Evolutionary conservation across 2,888 invertebrate genomes (phyloP).

Genomic region (Ditula angustiorana): DNA sequence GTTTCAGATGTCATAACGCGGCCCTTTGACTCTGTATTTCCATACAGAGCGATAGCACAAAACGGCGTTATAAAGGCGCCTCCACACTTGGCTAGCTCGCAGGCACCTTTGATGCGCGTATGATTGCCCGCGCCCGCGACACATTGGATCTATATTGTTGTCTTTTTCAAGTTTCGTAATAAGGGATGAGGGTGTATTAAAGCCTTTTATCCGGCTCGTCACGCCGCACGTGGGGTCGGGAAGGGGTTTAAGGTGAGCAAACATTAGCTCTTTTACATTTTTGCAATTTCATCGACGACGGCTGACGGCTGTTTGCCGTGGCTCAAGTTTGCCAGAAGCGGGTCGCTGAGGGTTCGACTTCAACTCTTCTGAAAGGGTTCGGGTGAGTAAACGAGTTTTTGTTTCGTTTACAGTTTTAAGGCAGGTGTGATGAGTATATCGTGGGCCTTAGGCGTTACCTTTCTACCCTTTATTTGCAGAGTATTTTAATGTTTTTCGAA

Average conservation of each 20-base stretch:
- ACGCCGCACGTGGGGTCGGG: slow-evolving; percentile 81
- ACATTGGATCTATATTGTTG: slow-evolving; percentile 86
- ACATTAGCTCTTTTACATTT: slow-evolving; percentile 86
- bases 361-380: slow-evolving; percentile 74
- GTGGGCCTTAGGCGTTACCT: slow-evolving; percentile 33
- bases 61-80: slow-evolving; percentile 73
- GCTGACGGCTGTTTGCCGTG: slow-evolving; percentile 77
- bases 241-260: slow-evolving; percentile 85
- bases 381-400: slow-evolving; percentile 73
- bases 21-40: slow-evolving; percentile 79
- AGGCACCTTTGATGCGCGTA: slow-evolving; percentile 84
- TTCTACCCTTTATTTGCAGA: slow-evolving; percentile 21
- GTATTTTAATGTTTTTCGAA: slow-evolving; percentile 2
- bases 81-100: slow-evolving; percentile 80
- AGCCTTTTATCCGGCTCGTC: slow-evolving; percentile 86
- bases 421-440: slow-evolving; percentile 34
- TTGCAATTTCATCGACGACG: slow-evolving; percentile 84
- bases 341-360: slow-evolving; percentile 70
- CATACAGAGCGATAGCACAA: slow-evolving; percentile 71
- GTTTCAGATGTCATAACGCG: slow-evolving; percentile 83
- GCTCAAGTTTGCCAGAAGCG: slow-evolving; percentile 65
- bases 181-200: slow-evolving; percentile 86
- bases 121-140: slow-evolving; percentile 85
- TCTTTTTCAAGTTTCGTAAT: slow-evolving; percentile 86
- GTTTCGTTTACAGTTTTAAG: slow-evolving; percentile 40